Percentiles rank a stretch among this genome's conserved stretches.
phyloP scores from a whole-genome alignment of 2,888 invertebrate species.

The Lasioglossum marginatum region DNA sequence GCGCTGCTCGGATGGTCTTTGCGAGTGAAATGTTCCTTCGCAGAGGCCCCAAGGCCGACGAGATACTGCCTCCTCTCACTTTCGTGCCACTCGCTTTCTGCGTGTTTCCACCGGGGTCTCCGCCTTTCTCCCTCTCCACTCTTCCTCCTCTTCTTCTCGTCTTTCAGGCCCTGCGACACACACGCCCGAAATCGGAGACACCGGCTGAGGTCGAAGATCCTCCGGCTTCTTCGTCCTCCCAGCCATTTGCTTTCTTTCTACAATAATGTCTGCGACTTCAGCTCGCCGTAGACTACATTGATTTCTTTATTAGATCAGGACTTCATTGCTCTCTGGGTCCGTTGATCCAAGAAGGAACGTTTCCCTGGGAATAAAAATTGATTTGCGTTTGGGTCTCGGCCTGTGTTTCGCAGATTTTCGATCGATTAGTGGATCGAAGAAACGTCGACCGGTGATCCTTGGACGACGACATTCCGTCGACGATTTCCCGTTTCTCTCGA shows the following conservation, averaged over 20 bases:
- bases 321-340: background rate
- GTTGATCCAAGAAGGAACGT: background rate
- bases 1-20: conserved; percentile 66
- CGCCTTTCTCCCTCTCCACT: conserved; percentile 23
- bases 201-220: background rate
- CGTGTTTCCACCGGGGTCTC: conserved; percentile 48
- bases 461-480: conserved; percentile 68
- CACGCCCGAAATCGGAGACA: conserved; percentile 1
- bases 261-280: background rate
- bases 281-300: too few relatives aligned
- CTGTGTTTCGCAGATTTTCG: background rate
- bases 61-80: conserved; percentile 78
- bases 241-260: background rate
- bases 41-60: conserved; percentile 77
- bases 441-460: conserved; percentile 73
- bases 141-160: conserved; percentile 27
- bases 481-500: conserved; percentile 72
- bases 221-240: background rate
- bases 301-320: background rate
- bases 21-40: conserved; percentile 78
- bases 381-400: background rate
- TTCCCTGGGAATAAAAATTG: background rate
- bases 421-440: background rate
- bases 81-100: conserved; percentile 68
- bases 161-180: background rate